phyloP scores from a whole-genome alignment of 2,888 invertebrate genomes.

The Agelastica alni region DNA sequence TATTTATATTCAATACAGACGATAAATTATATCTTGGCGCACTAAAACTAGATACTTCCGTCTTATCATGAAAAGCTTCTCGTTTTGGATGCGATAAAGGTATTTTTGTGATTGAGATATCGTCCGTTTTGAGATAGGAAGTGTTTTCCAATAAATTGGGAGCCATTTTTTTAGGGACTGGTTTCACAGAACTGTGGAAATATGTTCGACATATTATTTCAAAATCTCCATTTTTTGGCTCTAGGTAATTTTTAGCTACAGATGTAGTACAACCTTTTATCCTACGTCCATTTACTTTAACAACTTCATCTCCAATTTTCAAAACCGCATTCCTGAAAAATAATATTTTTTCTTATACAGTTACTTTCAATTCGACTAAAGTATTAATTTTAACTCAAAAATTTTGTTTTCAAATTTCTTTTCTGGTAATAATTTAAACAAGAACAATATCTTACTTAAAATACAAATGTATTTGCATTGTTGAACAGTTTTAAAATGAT shows the following conservation, averaged over 20 bases:
- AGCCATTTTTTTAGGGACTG: slow-evolving; percentile 30
- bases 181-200: slow-evolving; percentile 6
- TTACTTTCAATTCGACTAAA: no score
- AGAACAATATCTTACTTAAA: no score
- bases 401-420: no score
- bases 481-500: background rate
- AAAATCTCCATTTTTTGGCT: slow-evolving; percentile 53
- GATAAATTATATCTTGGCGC: slow-evolving; percentile 24
- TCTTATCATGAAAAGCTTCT: slow-evolving; percentile 4
- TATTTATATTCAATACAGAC: slow-evolving; percentile 15
- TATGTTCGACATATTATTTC: slow-evolving; percentile 51
- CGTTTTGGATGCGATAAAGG: slow-evolving; percentile 24
- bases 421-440: no score
- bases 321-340: slow-evolving; percentile 75
- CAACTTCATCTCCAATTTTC: slow-evolving; percentile 84
- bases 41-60: slow-evolving; percentile 5
- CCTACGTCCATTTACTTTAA: slow-evolving; percentile 84
- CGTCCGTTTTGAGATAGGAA: background rate
- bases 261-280: slow-evolving; percentile 73
- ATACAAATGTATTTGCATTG: background rate
- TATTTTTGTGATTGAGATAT: slow-evolving; percentile 3
- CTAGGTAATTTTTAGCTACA: slow-evolving; percentile 60
- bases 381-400: no score
- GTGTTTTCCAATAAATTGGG: slow-evolving; percentile 25
- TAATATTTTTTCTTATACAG: no score